phyloP scores from a whole-genome alignment of 2,797 vertebrate genomes.

The Siniperca scherzeri region DNA sequence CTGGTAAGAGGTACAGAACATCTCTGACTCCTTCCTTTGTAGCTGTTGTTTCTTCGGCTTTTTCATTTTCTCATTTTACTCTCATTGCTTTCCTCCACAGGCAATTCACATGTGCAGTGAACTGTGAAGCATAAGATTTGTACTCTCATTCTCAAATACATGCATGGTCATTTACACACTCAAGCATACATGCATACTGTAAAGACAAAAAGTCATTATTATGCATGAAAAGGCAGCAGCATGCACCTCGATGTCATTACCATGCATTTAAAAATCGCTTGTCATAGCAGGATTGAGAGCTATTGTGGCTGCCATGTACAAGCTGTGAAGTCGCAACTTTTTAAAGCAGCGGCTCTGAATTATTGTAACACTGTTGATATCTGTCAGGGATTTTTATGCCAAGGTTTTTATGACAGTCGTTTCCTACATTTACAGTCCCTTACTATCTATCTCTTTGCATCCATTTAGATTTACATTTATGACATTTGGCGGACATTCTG shows the following conservation, averaged over 20 bases:
- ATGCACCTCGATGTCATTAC: constrained; percentile 45
- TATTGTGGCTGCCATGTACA: constrained; percentile 9
- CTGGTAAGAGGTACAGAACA: constrained; percentile 14
- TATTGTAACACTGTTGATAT: constrained; percentile 16
- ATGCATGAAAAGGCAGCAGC: constrained; percentile 48
- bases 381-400: neutral
- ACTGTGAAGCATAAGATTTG: constrained; percentile 78
- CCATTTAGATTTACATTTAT: constrained; percentile 41
- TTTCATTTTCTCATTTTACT: constrained; percentile 65
- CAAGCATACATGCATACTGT: constrained; percentile 42
- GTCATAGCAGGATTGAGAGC: constrained; percentile 31
- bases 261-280: constrained; percentile 51
- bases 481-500: constrained; percentile 27
- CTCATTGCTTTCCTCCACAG: constrained; percentile 64
- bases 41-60: constrained; percentile 39
- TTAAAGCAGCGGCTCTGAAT: constrained; percentile 32
- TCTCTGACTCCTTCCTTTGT: constrained; percentile 23
- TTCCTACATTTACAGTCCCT: constrained; percentile 28
- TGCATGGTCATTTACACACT: constrained; percentile 61
- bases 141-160: constrained; percentile 61
- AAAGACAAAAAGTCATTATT: constrained; percentile 54
- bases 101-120: constrained; percentile 81
- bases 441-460: constrained; percentile 22
- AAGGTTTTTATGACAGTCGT: constrained; percentile 17
- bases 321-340: constrained; percentile 26